phyloP scores from a whole-genome alignment of 2,797 vertebrate species.

The Muscicapa striata region DNA sequence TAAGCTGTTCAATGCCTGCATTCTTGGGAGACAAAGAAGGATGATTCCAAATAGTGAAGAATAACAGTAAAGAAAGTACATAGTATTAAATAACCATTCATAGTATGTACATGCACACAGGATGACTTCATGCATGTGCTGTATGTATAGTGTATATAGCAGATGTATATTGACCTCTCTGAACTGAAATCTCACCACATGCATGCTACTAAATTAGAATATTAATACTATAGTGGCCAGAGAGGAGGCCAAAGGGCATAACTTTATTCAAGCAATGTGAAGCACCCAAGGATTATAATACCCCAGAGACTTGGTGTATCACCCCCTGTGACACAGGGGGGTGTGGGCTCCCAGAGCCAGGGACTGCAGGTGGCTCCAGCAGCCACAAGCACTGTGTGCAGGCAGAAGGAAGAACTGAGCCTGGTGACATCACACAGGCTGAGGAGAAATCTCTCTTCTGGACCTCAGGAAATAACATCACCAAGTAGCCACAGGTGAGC shows the following conservation, averaged over 20 bases:
- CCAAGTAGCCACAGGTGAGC: background rate
- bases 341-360: background rate
- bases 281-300: background rate
- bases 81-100: background rate
- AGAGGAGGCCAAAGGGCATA: background rate
- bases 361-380: background rate
- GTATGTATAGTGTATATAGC: accelerated
- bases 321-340: background rate
- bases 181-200: background rate
- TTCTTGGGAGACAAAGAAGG: background rate
- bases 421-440: background rate
- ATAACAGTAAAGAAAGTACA: background rate
- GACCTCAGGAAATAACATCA: background rate
- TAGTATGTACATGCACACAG: too few relatives aligned
- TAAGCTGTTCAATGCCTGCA: background rate
- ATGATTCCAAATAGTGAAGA: background rate
- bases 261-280: background rate
- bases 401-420: background rate
- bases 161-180: background rate
- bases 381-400: accelerated
- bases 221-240: background rate
- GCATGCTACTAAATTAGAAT: background rate
- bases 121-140: background rate
- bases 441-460: background rate
- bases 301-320: background rate